These are phyloP conservation scores for Drosophila setifemur DNA, from an alignment of 1,140 invertebrate genomes.

Conservation along the genomic window DNA sequence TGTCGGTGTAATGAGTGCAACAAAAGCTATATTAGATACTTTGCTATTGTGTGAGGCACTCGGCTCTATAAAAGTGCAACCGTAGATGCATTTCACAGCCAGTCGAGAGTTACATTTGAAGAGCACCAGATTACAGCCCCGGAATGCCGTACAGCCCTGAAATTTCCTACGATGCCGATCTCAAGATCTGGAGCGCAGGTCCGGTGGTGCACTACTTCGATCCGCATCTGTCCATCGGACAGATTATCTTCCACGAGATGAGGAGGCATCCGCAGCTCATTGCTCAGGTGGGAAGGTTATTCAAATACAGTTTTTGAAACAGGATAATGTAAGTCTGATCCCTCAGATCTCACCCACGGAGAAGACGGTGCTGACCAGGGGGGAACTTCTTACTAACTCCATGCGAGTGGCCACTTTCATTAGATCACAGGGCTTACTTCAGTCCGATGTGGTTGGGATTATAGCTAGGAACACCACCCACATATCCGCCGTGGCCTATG, in stretches of 20 bases:
- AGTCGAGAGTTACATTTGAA: conserved; percentile 9
- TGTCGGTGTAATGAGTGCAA: too few relatives aligned
- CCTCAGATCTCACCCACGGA: conserved; percentile 63
- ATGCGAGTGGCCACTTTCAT: conserved; percentile 57
- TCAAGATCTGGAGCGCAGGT: conserved; percentile 46
- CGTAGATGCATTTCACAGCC: neutral
- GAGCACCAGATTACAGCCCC: too few relatives aligned
- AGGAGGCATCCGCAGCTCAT: conserved; percentile 49
- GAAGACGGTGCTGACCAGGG: conserved; percentile 42
- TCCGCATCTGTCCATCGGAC: conserved; percentile 52
- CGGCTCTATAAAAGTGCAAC: conserved; percentile 55
- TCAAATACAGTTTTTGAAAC: too few relatives aligned
- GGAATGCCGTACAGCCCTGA: conserved; percentile 46
- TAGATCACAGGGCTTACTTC: conserved; percentile 31
- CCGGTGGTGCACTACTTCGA: conserved; percentile 27
- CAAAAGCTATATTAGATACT: too few relatives aligned
- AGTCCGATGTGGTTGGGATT: conserved; percentile 65
- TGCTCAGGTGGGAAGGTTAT: conserved; percentile 39
- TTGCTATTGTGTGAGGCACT: too few relatives aligned
- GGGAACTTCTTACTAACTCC: conserved; percentile 42
- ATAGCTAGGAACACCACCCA: conserved; percentile 64
- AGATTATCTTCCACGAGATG: conserved; percentile 66
- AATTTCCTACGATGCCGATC: conserved; percentile 39
- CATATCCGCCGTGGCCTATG: conserved; percentile 54
- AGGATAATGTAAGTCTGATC: neutral